Evolutionary conservation across 2,797 vertebrate genomes (phyloP).

Genomic region (Aphelocoma californica): DNA sequence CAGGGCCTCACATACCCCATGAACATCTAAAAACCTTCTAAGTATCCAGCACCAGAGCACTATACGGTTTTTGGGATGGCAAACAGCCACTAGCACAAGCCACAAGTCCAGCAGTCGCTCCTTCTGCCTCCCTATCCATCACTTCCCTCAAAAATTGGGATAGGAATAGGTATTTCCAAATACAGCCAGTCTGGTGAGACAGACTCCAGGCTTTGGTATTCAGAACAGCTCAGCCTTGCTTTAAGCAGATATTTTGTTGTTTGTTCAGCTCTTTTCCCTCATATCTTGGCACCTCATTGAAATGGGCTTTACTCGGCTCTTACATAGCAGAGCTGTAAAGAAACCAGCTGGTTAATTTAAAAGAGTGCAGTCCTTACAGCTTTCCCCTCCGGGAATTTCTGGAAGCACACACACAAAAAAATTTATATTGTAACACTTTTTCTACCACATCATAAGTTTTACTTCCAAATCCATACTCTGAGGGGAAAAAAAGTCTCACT

Average conservation of each 20-base stretch:
- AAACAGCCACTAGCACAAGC: background rate
- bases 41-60: background rate
- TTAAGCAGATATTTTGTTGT: background rate
- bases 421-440: background rate
- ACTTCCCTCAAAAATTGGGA: background rate
- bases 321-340: background rate
- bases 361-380: background rate
- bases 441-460: background rate
- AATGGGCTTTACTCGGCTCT: background rate
- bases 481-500: background rate
- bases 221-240: background rate
- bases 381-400: background rate
- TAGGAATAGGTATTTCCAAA: background rate
- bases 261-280: background rate
- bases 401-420: background rate
- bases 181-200: background rate
- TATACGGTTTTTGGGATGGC: background rate
- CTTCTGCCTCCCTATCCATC: background rate
- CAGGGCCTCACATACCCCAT: rapidly evolving
- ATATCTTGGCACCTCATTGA: background rate
- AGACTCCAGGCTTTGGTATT: background rate
- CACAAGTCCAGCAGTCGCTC: rapidly evolving
- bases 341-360: conserved; percentile 1
- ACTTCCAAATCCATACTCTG: background rate
- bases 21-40: background rate